Conservation (phyloP, 2,888 invertebrate species). For the Andrena flavipes region DNA sequence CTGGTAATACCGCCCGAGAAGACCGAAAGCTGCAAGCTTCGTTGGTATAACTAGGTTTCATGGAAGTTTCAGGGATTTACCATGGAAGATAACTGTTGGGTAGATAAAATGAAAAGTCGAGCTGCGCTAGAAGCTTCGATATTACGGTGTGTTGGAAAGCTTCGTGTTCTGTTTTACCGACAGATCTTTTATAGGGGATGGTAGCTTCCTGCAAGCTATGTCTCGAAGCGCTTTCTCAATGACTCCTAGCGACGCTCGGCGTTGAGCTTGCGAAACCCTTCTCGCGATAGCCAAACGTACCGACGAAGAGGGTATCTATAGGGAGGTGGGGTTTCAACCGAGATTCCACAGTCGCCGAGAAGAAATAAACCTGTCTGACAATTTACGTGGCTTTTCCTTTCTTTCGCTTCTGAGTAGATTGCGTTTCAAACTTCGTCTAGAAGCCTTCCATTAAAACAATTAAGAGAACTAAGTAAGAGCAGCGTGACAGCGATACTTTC, state of each 20-base stretch:
- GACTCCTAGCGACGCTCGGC: slow-evolving; percentile 24
- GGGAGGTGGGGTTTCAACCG: background rate
- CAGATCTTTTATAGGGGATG: background rate
- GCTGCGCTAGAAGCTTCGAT: background rate
- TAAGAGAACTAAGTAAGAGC: background rate
- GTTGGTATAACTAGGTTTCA: slow-evolving; percentile 18
- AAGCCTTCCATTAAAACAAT: background rate
- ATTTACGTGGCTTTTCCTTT: background rate
- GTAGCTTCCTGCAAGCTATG: slow-evolving; percentile 54
- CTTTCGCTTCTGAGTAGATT: no score
- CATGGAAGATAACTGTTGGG: background rate
- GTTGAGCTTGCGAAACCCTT: slow-evolving; percentile 32
- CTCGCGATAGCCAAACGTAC: slow-evolving; percentile 26
- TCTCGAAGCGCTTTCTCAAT: slow-evolving; percentile 37
- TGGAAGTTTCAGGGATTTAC: background rate
- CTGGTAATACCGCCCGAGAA: background rate
- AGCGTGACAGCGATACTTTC: background rate
- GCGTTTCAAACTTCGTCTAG: background rate
- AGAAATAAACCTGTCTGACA: background rate
- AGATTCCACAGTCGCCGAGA: background rate
- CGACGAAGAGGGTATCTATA: slow-evolving; percentile 30
- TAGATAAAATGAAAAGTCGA: slow-evolving; percentile 3
- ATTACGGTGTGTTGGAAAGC: slow-evolving; percentile 47
- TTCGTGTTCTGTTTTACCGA: slow-evolving; percentile 56
- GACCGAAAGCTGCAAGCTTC: background rate